Base-by-base conservation (phyloP, 2,888 invertebrate genomes). In the Bellardia bayeri region DNA sequence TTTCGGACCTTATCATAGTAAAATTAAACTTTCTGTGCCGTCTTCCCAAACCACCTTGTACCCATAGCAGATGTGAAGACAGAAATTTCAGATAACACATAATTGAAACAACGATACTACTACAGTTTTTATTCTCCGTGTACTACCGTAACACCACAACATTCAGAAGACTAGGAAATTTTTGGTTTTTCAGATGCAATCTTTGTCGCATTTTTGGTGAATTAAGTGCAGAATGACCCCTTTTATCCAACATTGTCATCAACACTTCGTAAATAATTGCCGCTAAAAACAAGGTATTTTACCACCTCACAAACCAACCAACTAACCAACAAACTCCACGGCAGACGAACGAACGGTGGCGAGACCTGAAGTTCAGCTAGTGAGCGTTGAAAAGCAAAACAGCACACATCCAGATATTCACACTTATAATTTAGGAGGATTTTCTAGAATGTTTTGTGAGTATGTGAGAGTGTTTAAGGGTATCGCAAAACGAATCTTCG, bases 181-280 rank as follows among this genome's bases (percentile, higher is more conserved):
- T 83, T 80, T 79, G 4, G 0, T 16, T 49, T 16, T 56, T 82
- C 56, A 87, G 87, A 87, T 87, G 87, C 82, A 85, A 87, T 87
- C 87, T 85, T 87, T 87, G 87, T 87, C 87, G 87, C 87, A 87
- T 87, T 85, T 87, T 87, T 87, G 87, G 87, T 82, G 87, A 87
- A 87, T 87, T 87, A 87, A 87, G 87, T 87, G 85, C 87, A 87
- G 87, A 87, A 87, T 87, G 87, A 87, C 87, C 87, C 87, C 87
- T 87, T 87, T 87, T 87, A 87, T 85, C 87, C 87, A 66, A 82
- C 87, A 87, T 85, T 87, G 87, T 87, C 87, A 87, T 87, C 87
- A 87, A 87, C 87, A 85, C 85, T 87, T 87, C 87, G 87, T 87
- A 87, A 87, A 87, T 87, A 87, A 87, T 87, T 87, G 87, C 82